These are phyloP conservation scores for Eublepharis macularius DNA, from an alignment of 2,113 vertebrate species.

Conservation along the genomic window DNA sequence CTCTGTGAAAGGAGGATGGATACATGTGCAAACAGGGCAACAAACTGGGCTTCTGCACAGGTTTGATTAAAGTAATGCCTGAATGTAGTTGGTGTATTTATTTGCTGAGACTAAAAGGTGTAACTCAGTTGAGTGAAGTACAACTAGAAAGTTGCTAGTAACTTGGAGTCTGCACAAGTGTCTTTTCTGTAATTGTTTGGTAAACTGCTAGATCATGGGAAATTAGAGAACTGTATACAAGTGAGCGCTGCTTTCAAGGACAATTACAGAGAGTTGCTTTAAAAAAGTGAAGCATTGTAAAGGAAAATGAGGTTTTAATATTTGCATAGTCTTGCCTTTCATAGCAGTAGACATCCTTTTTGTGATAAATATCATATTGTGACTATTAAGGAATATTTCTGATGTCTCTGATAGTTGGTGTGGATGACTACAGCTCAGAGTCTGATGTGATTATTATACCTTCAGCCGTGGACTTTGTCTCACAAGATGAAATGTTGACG, in stretches of 20 bases:
- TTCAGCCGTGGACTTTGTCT: slow-evolving; percentile 94
- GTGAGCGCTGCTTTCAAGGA: accelerated
- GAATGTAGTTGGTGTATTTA: not conserved
- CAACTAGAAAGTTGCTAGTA: not conserved
- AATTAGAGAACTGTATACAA: not conserved
- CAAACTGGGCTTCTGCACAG: not conserved
- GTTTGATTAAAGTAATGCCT: not conserved
- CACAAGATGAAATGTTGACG: slow-evolving; percentile 95
- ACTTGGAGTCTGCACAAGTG: not conserved
- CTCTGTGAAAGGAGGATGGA: too few relatives aligned
- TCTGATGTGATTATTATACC: slow-evolving; percentile 91
- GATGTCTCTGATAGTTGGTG: slow-evolving; percentile 91
- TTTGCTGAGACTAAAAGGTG: accelerated
- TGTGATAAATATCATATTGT: slow-evolving; percentile 59
- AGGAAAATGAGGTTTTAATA: not conserved
- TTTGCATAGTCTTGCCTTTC: slow-evolving; percentile 26
- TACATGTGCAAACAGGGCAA: too few relatives aligned
- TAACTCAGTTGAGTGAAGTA: not conserved
- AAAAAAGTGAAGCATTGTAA: not conserved
- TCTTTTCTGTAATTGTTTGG: not conserved
- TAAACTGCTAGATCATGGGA: not conserved
- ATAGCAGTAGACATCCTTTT: slow-evolving; percentile 56
- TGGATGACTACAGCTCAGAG: slow-evolving; percentile 93
- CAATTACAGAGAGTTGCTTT: not conserved
- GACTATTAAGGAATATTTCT: slow-evolving; percentile 82